Conservation (phyloP, 1,140 invertebrate genomes). For the Drosophila yakuba region DNA sequence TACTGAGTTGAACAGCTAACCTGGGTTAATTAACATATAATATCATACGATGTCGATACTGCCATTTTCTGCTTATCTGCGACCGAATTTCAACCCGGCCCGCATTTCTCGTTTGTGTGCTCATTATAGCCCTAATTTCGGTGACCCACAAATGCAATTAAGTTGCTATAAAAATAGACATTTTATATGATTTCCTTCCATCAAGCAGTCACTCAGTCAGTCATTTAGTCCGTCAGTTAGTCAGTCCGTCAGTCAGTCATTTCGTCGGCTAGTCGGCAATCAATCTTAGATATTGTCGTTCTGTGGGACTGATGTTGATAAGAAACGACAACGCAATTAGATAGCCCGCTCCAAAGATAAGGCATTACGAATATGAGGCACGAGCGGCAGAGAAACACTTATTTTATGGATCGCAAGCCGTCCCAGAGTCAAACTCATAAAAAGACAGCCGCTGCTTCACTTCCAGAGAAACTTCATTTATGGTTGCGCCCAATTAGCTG, state of each 20-base stretch:
- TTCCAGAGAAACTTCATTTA: constrained; percentile 72
- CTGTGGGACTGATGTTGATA: constrained; percentile 63
- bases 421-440: constrained; percentile 72
- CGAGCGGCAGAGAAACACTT: constrained; percentile 15
- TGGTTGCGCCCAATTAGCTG: constrained; percentile 60
- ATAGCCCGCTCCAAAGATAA: constrained; percentile 68
- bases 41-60: constrained; percentile 17
- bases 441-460: constrained; percentile 58
- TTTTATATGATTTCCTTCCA: constrained; percentile 71
- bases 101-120: constrained; percentile 36
- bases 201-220: constrained; percentile 29
- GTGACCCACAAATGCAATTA: constrained; percentile 79
- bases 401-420: constrained; percentile 54
- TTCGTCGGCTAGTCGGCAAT: constrained; percentile 31
- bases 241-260: neutral
- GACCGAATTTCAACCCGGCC: constrained; percentile 13
- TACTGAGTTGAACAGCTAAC: neutral
- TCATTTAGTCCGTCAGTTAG: constrained; percentile 11
- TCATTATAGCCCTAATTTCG: constrained; percentile 65
- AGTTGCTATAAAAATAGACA: constrained; percentile 77
- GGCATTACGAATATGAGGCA: constrained; percentile 11
- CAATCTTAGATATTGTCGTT: constrained; percentile 78
- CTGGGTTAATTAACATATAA: constrained; percentile 23
- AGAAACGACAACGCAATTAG: constrained; percentile 78
- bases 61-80: constrained; percentile 30